These are phyloP conservation scores for Crotophaga sulcirostris DNA, from an alignment of 2,113 vertebrate genomes.

Conservation along the genomic window DNA sequence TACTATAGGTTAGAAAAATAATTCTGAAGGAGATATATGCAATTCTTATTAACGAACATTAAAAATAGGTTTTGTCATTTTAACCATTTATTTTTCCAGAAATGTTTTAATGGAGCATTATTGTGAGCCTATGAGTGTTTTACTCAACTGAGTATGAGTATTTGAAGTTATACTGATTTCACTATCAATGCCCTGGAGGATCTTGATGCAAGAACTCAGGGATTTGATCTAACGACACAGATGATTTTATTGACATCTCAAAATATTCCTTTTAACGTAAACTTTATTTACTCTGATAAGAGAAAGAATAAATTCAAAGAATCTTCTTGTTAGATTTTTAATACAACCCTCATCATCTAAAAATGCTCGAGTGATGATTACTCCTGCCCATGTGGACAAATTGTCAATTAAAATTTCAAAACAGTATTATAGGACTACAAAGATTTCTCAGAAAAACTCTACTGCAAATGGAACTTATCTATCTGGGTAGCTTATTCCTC, in stretches of 20 bases:
- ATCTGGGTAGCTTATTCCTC: neutral
- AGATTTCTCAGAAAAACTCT: neutral
- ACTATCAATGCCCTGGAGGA: neutral
- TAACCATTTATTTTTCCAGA: neutral
- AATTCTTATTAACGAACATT: neutral
- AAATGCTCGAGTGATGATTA: neutral
- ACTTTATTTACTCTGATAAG: neutral
- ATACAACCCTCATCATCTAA: neutral
- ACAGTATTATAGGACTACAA: neutral
- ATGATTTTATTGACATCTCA: neutral
- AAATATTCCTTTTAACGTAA: neutral
- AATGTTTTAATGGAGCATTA: neutral
- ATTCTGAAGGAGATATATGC: neutral
- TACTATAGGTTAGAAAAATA: neutral
- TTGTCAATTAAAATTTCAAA: neutral
- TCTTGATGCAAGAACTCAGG: neutral
- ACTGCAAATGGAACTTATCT: neutral
- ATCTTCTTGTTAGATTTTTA: neutral
- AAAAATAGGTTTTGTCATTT: neutral
- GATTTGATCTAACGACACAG: neutral
- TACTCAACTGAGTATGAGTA: neutral
- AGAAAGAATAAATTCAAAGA: neutral
- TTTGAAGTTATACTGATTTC: neutral
- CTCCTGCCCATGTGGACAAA: neutral
- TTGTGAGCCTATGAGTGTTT: neutral